Base-by-base conservation (phyloP, 2,888 invertebrate species). In the Tolmerus cingulatus region DNA sequence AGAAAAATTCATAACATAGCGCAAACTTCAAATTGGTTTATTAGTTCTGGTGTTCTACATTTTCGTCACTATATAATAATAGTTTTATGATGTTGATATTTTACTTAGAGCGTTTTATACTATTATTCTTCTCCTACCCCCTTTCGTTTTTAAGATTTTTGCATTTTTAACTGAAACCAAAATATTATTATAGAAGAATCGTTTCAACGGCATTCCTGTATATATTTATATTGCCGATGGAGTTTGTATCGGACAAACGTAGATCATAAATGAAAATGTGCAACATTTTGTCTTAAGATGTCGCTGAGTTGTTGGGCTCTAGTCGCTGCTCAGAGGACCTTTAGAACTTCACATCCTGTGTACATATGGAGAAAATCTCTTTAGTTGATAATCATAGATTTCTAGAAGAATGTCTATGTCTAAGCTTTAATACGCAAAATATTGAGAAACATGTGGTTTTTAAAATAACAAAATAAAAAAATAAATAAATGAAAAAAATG, bases 371-470 rank as follows among this genome's bases (percentile, higher is more conserved):
- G 82, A 82, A 51, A 82, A 37, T 46, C 46, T 78, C 46, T 78
- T 43, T 78, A 78, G 23, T 78, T 82, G 14, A 51, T 82, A 82
- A 82, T 82, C 37, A 66, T 82, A 66, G 82, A 82, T 57, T 82
- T 82, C 66, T 82, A 82, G 82, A 82, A 66, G 37, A 82, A 82
- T 82, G 30, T 82, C 82, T 82, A 82, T 37, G 66, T 82, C 57
- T 82, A 30, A 82, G 82, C 82, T 82, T 82, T 82, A 82, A 82
- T 37, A 81, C 14, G 51, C 81, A 81, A 81, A 81, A 27, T 7
- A 81, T 76, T 76, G 23, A 81, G 37, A 66, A 57, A 46, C 30
- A 57, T 82, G 19, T 16, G 66, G 66, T 66, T 66, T 66, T 66
- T 66, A 40, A 66, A 66, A 66, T 23, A 66, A 66, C 27, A 66